Evolutionary conservation across 1,140 invertebrate species (phyloP).

Genomic region (Lanistes nyassanus): DNA sequence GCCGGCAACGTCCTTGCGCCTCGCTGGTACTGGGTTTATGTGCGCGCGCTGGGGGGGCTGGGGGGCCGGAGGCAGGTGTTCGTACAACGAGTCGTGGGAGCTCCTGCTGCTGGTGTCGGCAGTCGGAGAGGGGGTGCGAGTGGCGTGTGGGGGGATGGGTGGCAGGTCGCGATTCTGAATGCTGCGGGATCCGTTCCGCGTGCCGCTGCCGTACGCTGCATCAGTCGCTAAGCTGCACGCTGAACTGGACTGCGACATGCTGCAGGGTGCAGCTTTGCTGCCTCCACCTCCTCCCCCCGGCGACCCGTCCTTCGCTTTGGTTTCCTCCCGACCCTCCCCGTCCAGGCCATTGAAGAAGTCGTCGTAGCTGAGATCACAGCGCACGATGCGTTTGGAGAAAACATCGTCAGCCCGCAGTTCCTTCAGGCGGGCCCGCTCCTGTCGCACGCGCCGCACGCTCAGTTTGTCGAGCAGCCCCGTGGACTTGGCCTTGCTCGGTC

Average conservation of each 20-base stretch:
- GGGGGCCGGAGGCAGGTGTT: conserved; percentile 55
- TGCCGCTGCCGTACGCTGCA: background rate
- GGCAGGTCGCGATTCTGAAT: conserved; percentile 55
- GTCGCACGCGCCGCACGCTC: conserved; percentile 51
- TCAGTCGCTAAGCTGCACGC: background rate
- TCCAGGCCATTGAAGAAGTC: conserved; percentile 43
- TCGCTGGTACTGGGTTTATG: conserved; percentile 4
- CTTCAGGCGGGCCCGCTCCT: conserved; percentile 57
- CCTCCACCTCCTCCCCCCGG: too few species aligned
- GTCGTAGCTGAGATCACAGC: conserved; percentile 53
- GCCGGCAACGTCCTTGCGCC: conserved; percentile 26
- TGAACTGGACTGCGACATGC: background rate
- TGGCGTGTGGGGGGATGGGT: conserved; percentile 42
- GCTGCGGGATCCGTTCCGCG: background rate
- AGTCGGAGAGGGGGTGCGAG: background rate
- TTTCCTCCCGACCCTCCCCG: conserved; percentile 32
- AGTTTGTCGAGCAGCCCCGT: conserved; percentile 54
- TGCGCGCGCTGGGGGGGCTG: conserved; percentile 34
- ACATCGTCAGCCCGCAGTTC: conserved; percentile 54
- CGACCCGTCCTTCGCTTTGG: background rate
- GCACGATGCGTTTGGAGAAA: conserved; percentile 54
- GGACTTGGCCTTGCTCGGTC: conserved; percentile 51
- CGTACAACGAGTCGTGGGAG: conserved; percentile 54
- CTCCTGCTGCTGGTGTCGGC: conserved; percentile 9
- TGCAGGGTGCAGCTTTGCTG: too few species aligned